These are phyloP conservation scores for Pseudopodoces humilis DNA, from an alignment of 2,113 vertebrate genomes.

Conservation along the genomic window DNA sequence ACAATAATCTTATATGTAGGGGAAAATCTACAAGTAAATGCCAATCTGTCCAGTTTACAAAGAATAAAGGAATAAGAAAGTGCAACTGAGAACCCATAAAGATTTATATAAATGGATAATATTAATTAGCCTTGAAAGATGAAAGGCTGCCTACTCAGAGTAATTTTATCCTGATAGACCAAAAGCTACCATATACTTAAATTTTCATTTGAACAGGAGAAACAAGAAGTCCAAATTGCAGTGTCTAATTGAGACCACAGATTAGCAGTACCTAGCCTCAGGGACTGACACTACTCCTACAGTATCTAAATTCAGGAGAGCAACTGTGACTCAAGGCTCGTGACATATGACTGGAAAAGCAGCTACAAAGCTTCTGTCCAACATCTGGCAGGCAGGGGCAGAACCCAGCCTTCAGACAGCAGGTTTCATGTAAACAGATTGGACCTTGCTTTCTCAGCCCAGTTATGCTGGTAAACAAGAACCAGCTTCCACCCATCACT, in stretches of 20 bases:
- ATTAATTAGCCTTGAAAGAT: slow-evolving; percentile 22
- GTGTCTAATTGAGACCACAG: not conserved
- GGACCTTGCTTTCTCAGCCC: not conserved
- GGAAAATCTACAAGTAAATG: not conserved
- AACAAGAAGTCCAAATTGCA: not conserved
- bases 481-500: not conserved
- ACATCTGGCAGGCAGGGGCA: not conserved
- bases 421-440: not conserved
- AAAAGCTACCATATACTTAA: not conserved
- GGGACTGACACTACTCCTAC: not conserved
- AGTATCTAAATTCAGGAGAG: not conserved
- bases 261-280: not conserved
- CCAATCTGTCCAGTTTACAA: not conserved
- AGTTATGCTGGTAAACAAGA: not conserved
- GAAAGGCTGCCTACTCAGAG: not conserved
- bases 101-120: not conserved
- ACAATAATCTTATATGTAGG: not conserved
- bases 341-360: not conserved
- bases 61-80: not conserved
- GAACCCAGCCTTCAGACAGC: not conserved
- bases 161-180: slow-evolving; percentile 10
- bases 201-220: slow-evolving; percentile 22
- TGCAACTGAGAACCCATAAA: not conserved
- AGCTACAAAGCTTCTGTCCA: not conserved
- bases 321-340: not conserved